Evolutionary conservation across 92 coral and sea anemone genomes (phyloP).

Genomic region (Diadumene lineata): DNA sequence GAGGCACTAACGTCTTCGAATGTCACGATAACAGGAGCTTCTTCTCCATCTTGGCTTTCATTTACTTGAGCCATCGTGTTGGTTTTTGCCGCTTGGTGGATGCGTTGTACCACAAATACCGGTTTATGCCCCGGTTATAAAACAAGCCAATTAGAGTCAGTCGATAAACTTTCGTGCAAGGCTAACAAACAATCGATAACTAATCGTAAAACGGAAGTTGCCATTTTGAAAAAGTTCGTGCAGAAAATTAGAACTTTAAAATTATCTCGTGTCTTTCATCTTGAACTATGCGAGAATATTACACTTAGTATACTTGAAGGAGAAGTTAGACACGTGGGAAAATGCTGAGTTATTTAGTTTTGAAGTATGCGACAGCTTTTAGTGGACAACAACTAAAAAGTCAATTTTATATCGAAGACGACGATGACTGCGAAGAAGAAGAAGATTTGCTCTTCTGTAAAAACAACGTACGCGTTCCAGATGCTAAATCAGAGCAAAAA

Average conservation of each 20-base stretch:
- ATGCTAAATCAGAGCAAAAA: conserved; percentile 49
- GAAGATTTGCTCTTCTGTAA: conserved; percentile 90
- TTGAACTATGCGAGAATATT: background rate
- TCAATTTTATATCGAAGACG: conserved; percentile 70
- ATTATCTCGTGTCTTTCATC: too few relatives aligned
- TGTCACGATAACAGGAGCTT: conserved; percentile 51
- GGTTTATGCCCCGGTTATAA: background rate
- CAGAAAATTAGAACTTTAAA: background rate
- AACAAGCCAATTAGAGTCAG: background rate
- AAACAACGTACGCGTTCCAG: conserved; percentile 83
- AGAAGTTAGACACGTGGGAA: background rate
- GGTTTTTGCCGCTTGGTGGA: too few relatives aligned
- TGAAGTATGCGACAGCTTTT: conserved; percentile 67
- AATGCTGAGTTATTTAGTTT: conserved; percentile 77
- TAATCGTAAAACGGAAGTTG: conserved; percentile 14
- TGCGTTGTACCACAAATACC: background rate
- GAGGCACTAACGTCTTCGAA: conserved; percentile 80
- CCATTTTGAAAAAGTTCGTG: background rate
- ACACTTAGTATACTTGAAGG: background rate
- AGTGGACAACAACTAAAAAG: conserved; percentile 25
- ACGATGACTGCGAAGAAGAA: conserved; percentile 77
- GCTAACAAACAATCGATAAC: background rate
- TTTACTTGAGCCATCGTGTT: too few relatives aligned
- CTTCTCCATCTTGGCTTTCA: background rate
- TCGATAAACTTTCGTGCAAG: conserved; percentile 2